Evolutionary conservation across 1,140 invertebrate species (phyloP).

Genomic region (Armadillidium nasatum): DNA sequence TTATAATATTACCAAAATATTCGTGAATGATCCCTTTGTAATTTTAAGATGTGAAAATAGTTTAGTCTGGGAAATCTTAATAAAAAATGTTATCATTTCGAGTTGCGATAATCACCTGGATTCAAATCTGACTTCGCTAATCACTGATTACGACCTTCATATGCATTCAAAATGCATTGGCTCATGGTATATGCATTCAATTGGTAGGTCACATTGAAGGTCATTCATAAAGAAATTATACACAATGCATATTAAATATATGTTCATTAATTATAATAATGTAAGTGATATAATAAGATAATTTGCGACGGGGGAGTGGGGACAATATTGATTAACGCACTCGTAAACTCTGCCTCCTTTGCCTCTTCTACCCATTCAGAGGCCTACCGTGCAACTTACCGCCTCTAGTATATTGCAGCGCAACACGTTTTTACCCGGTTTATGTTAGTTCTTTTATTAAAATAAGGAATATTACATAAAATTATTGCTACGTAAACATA

Average conservation of each 20-base stretch:
- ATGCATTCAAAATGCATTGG: conserved; percentile 27
- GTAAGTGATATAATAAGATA: conserved; percentile 7
- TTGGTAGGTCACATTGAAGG: background rate
- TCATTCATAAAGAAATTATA: background rate
- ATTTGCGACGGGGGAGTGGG: conserved; percentile 28
- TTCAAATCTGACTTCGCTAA: background rate
- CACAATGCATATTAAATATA: too few species aligned
- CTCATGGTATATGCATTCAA: background rate
- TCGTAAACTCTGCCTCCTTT: conserved; percentile 20
- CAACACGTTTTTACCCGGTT: background rate
- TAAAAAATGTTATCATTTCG: too few species aligned
- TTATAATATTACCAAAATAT: background rate
- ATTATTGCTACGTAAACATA: too few species aligned
- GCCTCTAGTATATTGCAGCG: background rate
- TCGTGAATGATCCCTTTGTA: background rate
- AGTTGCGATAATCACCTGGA: conserved; percentile 19
- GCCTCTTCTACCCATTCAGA: conserved; percentile 25
- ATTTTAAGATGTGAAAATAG: too few species aligned
- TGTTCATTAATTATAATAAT: background rate
- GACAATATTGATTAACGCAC: conserved; percentile 40
- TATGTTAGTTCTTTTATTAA: too few species aligned
- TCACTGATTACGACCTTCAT: background rate
- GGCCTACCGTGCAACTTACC: conserved; percentile 41
- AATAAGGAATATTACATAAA: too few species aligned
- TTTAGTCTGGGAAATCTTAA: too few species aligned